A percentile compares a stretch with the other conserved stretches of the same genome.
These are phyloP conservation scores for Phrynocephalus forsythii DNA, from an alignment of 2,797 vertebrate species.

Conservation along the genomic window DNA sequence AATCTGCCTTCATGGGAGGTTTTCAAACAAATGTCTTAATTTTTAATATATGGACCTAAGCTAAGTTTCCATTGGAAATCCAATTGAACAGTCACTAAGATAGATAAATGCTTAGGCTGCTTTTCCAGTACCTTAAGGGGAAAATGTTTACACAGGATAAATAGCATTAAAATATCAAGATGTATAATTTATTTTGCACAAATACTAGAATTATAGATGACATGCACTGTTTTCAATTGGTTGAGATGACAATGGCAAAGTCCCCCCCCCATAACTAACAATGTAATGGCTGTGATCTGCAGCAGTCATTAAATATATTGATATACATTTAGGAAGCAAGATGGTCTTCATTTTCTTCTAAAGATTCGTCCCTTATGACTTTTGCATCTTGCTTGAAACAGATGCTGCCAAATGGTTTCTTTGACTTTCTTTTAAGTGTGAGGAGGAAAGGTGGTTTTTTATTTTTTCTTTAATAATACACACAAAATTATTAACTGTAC, in stretches of 20 bases:
- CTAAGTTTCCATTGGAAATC: conserved; percentile 45
- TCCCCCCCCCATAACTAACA: conserved; percentile 44
- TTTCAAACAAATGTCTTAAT: conserved; percentile 38
- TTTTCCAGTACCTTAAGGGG: conserved; percentile 43
- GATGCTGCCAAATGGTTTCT: conserved; percentile 53
- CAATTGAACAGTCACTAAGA: conserved; percentile 61
- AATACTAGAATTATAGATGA: conserved; percentile 61
- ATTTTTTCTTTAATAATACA: conserved; percentile 47
- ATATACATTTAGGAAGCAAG: conserved; percentile 60
- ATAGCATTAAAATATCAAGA: conserved; percentile 49
- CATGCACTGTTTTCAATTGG: conserved; percentile 59
- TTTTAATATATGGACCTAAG: conserved; percentile 50
- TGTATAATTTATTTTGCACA: conserved; percentile 50
- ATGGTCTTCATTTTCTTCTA: conserved; percentile 49
- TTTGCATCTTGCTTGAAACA: conserved; percentile 62
- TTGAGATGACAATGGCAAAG: conserved; percentile 30
- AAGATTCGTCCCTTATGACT: conserved; percentile 50
- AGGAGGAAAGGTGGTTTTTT: not conserved
- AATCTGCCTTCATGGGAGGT: too few species aligned
- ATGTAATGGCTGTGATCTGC: conserved; percentile 57
- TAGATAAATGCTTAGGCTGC: conserved; percentile 46
- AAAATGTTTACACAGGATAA: conserved; percentile 11
- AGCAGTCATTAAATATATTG: conserved; percentile 57
- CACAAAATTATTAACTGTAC: conserved; percentile 57
- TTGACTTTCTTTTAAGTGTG: not conserved